Evolutionary conservation across 2,113 vertebrate species (phyloP).

Genomic region (Heteronetta atricapilla): DNA sequence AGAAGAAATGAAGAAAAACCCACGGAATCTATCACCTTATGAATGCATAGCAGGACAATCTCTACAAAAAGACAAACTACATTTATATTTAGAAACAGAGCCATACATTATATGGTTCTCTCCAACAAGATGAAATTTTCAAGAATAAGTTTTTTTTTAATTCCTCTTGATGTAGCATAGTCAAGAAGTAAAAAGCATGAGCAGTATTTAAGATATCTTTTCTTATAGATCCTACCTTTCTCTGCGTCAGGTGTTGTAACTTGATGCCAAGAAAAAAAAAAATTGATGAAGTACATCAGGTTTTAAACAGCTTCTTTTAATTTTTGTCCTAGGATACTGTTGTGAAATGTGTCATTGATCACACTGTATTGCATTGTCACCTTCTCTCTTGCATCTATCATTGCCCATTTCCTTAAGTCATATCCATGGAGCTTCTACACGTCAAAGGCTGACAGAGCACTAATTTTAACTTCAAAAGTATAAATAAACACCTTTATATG

Average conservation of each 20-base stretch:
- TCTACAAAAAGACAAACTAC: background rate
- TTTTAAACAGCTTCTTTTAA: background rate
- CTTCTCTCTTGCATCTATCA: background rate
- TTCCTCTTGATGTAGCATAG: background rate
- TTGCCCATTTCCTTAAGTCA: background rate
- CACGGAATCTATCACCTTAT: background rate
- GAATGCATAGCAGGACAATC: background rate
- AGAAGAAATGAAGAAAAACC: background rate
- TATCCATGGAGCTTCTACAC: background rate
- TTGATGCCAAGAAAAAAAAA: background rate
- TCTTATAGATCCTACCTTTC: background rate
- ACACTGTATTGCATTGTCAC: background rate
- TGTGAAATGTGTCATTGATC: too few relatives aligned
- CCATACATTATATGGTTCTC: background rate
- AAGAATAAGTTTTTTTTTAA: background rate
- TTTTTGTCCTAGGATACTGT: background rate
- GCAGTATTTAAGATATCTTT: background rate
- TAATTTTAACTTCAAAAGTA: background rate
- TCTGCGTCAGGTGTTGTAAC: background rate
- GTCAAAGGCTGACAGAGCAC: background rate
- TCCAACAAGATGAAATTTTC: background rate
- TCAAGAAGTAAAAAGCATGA: background rate
- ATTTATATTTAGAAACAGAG: background rate
- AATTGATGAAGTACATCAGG: background rate
- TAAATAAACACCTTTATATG: background rate